A percentile compares a stretch with the other conserved stretches of the same genome.
These are phyloP conservation scores for Diadromus collaris DNA, from an alignment of 2,888 invertebrate species.

Conservation along the genomic window DNA sequence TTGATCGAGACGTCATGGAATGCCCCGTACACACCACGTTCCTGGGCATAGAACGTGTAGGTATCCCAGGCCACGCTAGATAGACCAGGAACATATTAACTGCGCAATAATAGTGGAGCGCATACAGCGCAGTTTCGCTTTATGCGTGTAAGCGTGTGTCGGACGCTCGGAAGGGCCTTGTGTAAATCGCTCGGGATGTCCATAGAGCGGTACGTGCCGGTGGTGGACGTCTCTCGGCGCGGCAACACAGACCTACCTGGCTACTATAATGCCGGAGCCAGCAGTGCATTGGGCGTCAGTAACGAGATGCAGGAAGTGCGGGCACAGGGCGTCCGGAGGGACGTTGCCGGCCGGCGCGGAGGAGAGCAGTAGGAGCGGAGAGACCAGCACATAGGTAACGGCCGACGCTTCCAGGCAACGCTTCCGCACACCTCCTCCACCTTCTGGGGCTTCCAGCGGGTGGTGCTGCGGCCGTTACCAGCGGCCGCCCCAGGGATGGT, in stretches of 20 bases:
- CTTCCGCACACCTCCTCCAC: conserved; percentile 56
- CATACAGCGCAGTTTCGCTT: conserved; percentile 16
- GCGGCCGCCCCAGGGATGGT: conserved; percentile 52
- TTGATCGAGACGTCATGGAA: no score
- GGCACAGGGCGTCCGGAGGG: conserved; percentile 66
- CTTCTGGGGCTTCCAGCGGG: conserved; percentile 51
- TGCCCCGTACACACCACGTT: no score
- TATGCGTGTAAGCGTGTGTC: neutral
- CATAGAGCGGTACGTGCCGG: neutral
- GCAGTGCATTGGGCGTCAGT: conserved; percentile 77
- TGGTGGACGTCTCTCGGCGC: neutral
- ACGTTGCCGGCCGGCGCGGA: conserved; percentile 41
- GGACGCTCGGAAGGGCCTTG: neutral
- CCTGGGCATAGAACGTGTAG: neutral
- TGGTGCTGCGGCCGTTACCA: conserved; percentile 39
- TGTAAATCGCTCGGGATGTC: neutral
- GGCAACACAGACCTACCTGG: conserved; percentile 41
- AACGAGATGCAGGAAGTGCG: conserved; percentile 79
- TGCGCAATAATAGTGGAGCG: conserved; percentile 7
- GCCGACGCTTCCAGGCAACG: conserved; percentile 54
- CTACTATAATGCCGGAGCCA: conserved; percentile 76
- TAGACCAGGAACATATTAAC: conserved; percentile 3
- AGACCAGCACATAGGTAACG: conserved; percentile 30
- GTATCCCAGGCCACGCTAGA: conserved; percentile 5
- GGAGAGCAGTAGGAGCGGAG: conserved; percentile 20